Evolutionary conservation across 1,140 invertebrate genomes (phyloP).

Genomic region (Aphaenogaster floridana): DNA sequence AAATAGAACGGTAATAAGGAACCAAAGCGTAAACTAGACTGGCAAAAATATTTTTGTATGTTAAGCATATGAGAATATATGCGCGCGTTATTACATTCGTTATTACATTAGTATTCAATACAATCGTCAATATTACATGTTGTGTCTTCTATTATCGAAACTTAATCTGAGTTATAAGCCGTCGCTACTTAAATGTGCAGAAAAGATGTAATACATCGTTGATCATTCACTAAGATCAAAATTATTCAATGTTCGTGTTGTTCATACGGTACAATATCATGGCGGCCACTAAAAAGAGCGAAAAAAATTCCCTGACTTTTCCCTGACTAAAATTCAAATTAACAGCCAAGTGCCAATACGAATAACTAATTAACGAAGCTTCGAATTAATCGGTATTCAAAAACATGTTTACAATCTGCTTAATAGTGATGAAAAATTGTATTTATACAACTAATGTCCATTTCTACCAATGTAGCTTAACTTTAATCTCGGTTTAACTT

Average conservation of each 20-base stretch:
- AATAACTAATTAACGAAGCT: too few relatives aligned
- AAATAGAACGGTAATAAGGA: conserved; percentile 20
- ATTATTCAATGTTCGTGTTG: neutral
- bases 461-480: too few relatives aligned
- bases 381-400: too few relatives aligned
- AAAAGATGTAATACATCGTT: conserved; percentile 13
- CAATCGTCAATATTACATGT: conserved; percentile 27
- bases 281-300: too few relatives aligned
- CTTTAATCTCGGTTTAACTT: too few relatives aligned
- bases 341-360: too few relatives aligned
- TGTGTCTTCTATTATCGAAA: conserved; percentile 41
- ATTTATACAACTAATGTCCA: too few relatives aligned
- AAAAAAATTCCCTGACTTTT: too few relatives aligned
- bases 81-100: neutral
- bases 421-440: too few relatives aligned
- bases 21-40: conserved; percentile 10
- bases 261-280: neutral
- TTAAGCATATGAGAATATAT: conserved; percentile 12
- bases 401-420: too few relatives aligned
- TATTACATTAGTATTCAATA: conserved; percentile 51
- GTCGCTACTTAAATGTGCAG: neutral
- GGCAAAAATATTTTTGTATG: conserved; percentile 38
- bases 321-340: too few relatives aligned
- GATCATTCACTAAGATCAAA: neutral
- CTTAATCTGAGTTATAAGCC: conserved; percentile 19